A percentile compares a stretch with the other conserved stretches of the same genome.
Evolutionary conservation across 2,797 vertebrate species (phyloP).

Genomic region (Coregonus ussuriensis): DNA sequence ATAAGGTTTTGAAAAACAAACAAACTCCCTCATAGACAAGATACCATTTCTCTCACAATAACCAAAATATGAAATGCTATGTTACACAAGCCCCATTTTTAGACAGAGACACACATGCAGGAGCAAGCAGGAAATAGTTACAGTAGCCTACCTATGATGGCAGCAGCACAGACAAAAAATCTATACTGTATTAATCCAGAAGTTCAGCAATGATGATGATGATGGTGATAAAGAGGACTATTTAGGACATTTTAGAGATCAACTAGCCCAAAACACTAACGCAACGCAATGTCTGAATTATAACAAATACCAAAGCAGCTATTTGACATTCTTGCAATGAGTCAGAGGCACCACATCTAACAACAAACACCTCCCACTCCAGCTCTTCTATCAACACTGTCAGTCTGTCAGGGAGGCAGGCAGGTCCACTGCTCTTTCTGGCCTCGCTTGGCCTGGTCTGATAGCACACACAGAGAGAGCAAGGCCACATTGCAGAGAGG

Average conservation of each 20-base stretch:
- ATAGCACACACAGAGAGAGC: background rate
- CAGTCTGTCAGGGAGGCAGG: background rate
- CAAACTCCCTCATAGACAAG: background rate
- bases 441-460: background rate
- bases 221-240: background rate
- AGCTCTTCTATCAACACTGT: conserved; percentile 26
- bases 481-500: background rate
- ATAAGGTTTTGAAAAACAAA: background rate
- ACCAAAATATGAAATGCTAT: background rate
- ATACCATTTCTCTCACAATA: background rate
- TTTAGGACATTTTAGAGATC: conserved; percentile 12
- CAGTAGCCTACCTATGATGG: conserved; percentile 5
- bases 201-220: background rate
- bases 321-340: conserved; percentile 73
- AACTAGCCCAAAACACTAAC: background rate
- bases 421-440: conserved; percentile 10
- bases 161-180: background rate
- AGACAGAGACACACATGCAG: conserved; percentile 1
- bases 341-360: conserved; percentile 74
- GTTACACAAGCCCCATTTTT: background rate
- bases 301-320: conserved; percentile 43
- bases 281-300: conserved; percentile 35
- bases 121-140: conserved; percentile 14
- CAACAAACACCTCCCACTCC: conserved; percentile 74
- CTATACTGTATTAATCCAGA: background rate